A percentile compares a stretch with the other conserved stretches of the same genome.
phyloP scores from a whole-genome alignment of 1,140 invertebrate species.

The Bombus superbus region DNA sequence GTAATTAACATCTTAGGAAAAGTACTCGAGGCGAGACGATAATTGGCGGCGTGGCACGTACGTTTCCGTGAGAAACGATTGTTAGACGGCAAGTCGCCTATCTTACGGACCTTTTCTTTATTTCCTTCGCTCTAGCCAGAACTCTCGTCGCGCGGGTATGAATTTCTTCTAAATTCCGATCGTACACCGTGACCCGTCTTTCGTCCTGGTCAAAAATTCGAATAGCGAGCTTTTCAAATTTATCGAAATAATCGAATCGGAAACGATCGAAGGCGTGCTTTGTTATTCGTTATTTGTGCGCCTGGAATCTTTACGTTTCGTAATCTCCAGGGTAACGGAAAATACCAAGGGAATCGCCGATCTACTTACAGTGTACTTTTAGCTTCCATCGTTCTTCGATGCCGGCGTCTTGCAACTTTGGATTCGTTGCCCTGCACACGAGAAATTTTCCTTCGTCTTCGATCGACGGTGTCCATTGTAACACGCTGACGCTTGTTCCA shows the following conservation, averaged over 20 bases:
- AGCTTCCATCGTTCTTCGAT: conserved; percentile 86
- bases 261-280: background rate
- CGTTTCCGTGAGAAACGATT: background rate
- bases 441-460: conserved; percentile 86
- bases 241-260: conserved; percentile 64
- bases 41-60: background rate
- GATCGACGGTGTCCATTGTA: conserved; percentile 83
- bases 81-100: background rate
- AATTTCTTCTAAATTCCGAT: conserved; percentile 64
- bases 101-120: background rate
- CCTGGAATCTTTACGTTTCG: background rate
- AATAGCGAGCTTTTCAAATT: conserved; percentile 46
- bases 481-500: conserved; percentile 83
- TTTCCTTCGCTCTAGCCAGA: background rate
- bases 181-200: conserved; percentile 10
- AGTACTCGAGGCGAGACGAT: background rate
- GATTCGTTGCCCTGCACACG: conserved; percentile 87
- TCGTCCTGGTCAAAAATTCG: conserved; percentile 25
- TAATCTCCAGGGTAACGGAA: background rate
- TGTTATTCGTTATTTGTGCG: background rate
- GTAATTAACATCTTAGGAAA: background rate
- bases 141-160: no score
- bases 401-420: conserved; percentile 84
- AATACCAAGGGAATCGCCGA: background rate
- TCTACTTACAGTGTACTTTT: conserved; percentile 85